phyloP scores from a whole-genome alignment of 2,888 invertebrate species.

The Leistus spinibarbis region DNA sequence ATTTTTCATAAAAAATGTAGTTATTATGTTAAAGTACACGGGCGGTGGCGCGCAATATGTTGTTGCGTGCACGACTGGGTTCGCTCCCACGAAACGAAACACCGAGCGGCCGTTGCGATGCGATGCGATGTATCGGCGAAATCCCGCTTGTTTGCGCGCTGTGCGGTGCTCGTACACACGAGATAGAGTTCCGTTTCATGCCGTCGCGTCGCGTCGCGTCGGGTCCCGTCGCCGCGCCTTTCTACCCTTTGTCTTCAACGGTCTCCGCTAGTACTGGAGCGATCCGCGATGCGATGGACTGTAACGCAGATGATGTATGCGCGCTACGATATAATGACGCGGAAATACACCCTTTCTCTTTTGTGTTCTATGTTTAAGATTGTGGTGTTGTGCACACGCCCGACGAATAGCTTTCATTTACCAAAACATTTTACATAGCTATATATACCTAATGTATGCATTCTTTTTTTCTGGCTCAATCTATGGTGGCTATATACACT shows the following conservation, averaged over 20 bases:
- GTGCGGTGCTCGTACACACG: background rate
- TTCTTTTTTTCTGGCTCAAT: background rate
- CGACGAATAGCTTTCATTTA: background rate
- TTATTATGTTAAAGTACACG: conserved; percentile 35
- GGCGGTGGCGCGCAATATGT: background rate
- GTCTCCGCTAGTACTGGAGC: background rate
- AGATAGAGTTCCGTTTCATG: background rate
- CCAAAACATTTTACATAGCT: background rate
- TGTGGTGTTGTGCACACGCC: background rate
- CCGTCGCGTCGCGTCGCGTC: background rate
- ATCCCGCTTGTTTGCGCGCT: background rate
- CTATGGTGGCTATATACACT: too few species aligned
- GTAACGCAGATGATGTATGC: background rate
- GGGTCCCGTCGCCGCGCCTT: too few species aligned
- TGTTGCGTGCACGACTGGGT: too few species aligned
- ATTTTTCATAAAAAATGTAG: conserved; percentile 39
- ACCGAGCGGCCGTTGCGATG: background rate
- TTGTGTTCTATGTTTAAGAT: background rate
- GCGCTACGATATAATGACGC: background rate
- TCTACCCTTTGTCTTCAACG: background rate
- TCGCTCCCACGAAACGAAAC: background rate
- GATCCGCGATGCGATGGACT: background rate
- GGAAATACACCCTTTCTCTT: background rate
- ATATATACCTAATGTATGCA: background rate
- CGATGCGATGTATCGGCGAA: background rate